Base-by-base conservation (phyloP, 2,797 vertebrate species). In the Danio aesculapii region DNA sequence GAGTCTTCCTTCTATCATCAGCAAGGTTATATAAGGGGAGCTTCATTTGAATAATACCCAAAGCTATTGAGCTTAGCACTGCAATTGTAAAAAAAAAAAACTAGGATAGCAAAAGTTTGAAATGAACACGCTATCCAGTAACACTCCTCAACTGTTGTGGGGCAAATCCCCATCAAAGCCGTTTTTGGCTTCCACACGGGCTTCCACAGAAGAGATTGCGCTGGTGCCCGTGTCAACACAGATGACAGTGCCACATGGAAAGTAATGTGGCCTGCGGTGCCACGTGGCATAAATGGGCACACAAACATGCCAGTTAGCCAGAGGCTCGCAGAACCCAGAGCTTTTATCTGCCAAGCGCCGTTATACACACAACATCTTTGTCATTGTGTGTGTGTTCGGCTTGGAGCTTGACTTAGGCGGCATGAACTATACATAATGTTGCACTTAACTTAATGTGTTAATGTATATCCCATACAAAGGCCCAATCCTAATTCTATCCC, bases 231-330 rank as follows among this genome's bases (percentile, higher is more conserved):
- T 87, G 86, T 91, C 87, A 89, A 83, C 85, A 87, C 88, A 87
- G 86, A 87, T 91, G 90, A 90, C 84, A 84, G 81, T 86, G 87
- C 84, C 88, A 91, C 86, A 88, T 90, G 73, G 49, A 79, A 86
- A 89, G 88, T 88, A 87, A 71, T 70, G 2, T 79, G 68, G 83
- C 90, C 86, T 84, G 64, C 49, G 59, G 77, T 62, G 66, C 59
- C 85, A 77, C 53, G 86, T 88, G 89, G 88, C 88, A 89, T 69
- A 86, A 83, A 84, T 79, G 72, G 81, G 71, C 86, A 88, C 87
- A 77, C 30, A 75, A 63, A 83, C 84, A 69, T 67, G 63, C 67
- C 70, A 81, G 79, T 47, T 76, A 50, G 77, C 77, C 58, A 43
- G 53, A 13, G 58, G 83, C 69, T 46, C 59, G 67, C 78, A 59